Base-by-base conservation (phyloP, 2,888 invertebrate species). In the Hemicrepidius hirtus region DNA sequence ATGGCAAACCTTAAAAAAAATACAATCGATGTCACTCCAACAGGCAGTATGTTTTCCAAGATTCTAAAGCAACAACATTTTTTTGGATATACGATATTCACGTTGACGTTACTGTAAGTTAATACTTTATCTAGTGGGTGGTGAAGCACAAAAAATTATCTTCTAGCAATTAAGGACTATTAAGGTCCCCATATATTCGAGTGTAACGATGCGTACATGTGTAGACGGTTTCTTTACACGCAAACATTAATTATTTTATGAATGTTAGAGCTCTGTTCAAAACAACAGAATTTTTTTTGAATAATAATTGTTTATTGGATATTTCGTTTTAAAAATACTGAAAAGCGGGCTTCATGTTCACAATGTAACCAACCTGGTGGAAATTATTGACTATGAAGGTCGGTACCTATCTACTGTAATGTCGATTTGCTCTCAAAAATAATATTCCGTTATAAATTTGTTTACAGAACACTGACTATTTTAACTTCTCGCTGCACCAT, bases 131-230 rank as follows among this genome's bases (percentile, higher is more conserved):
- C 50, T 50, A 44, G 53, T 66, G 55, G 41, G 40, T 44, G 53
- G 65, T 18, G 41, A 24, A 20, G 40, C 35, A 68, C 20, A 49
- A 67, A 55, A 71, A 71, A 71, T 16, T 62, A 49, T 32, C 65
- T 50, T 37, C 40, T 60, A 55, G 62, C 46, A 71, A 71, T 67
- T 71, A 71, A 71, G 55, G 35, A 41, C 67, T 71, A 67, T 71
- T 71, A 71, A 67, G 37, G n/a, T 55, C 60, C 44, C 41, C 50
- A 32, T 32, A 60, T 60, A 28, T 44, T 60, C 49, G 9, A 35
- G 24, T 28, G 63, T 13, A 63, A 63, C 49, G 63, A 49, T 32
- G 63, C 63, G 49, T 63, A 32, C 60, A 49, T 49, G 63, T 32
- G 49, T 10, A 63, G 60, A 63, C 49, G 24, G 46, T 21, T 49